Evolutionary conservation across 2,113 vertebrate genomes (phyloP).

Genomic region (Beaufortia kweichowensis): DNA sequence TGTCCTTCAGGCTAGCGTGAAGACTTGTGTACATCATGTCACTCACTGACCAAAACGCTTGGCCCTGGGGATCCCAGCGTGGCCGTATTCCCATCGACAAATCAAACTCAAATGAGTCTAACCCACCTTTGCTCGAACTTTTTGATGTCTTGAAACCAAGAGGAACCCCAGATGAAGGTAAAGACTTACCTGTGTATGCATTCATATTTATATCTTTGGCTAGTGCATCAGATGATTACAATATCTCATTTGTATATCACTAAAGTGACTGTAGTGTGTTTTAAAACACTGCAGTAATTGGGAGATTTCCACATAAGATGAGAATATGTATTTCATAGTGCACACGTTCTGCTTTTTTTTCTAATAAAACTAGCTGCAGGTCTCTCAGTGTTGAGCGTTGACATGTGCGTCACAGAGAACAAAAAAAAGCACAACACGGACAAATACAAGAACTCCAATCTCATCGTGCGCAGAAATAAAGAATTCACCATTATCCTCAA

Average conservation of each 20-base stretch:
- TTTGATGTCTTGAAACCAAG: neutral
- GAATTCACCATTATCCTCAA: constrained; percentile 73
- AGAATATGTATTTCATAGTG: too few species aligned
- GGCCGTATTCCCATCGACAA: constrained; percentile 9
- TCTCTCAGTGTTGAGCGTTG: constrained; percentile 57
- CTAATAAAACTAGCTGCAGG: neutral
- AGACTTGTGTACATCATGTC: constrained; percentile 23
- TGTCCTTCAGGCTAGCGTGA: constrained; percentile 14
- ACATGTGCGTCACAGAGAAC: constrained; percentile 74
- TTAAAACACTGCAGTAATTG: too few species aligned
- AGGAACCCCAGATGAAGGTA: neutral
- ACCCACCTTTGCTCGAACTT: neutral
- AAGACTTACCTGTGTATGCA: neutral
- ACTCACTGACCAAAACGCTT: rapidly evolving
- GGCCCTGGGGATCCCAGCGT: neutral
- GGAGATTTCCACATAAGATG: too few species aligned
- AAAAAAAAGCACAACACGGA: constrained; percentile 77
- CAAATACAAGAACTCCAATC: constrained; percentile 65
- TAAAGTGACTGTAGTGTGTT: too few species aligned
- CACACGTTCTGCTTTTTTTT: constrained; percentile 13
- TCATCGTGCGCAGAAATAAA: constrained; percentile 82
- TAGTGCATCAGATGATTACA: too few species aligned
- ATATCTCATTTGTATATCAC: too few species aligned
- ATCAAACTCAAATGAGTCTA: neutral
- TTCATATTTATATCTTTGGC: too few species aligned